phyloP scores from a whole-genome alignment of 2,888 invertebrate genomes.

The Exephanes ischioxanthus region DNA sequence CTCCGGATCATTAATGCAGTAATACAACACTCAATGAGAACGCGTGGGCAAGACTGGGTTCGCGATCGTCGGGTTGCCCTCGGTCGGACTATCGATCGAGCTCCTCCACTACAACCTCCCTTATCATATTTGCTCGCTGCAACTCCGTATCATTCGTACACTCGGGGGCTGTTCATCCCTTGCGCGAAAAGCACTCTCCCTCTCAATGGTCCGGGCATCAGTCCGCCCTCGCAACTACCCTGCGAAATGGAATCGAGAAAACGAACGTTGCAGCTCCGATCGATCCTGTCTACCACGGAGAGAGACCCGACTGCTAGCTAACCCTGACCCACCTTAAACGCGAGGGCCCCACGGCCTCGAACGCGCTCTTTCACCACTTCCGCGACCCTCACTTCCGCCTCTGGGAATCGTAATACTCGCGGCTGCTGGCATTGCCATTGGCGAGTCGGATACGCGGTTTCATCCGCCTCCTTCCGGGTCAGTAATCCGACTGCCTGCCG shows the following conservation, averaged over 20 bases:
- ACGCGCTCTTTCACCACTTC: slow-evolving; percentile 45
- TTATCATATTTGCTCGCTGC: slow-evolving; percentile 9
- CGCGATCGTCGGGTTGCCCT: slow-evolving; percentile 51
- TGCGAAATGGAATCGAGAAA: slow-evolving; percentile 24
- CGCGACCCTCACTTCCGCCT: slow-evolving; percentile 9
- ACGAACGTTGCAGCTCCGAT: slow-evolving; percentile 33
- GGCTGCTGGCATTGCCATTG: slow-evolving; percentile 2
- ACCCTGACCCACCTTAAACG: slow-evolving; percentile 77
- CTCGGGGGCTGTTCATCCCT: slow-evolving; percentile 5
- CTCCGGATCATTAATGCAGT: background rate
- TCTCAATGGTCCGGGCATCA: slow-evolving; percentile 21
- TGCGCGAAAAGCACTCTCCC: slow-evolving; percentile 26
- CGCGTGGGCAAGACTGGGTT: slow-evolving; percentile 35
- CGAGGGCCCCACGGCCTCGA: slow-evolving; percentile 47
- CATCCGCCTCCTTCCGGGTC: slow-evolving; percentile 20
- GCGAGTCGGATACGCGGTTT: slow-evolving; percentile 14
- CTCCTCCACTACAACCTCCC: slow-evolving; percentile 49
- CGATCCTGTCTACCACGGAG: slow-evolving; percentile 46
- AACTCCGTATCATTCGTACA: slow-evolving; percentile 26
- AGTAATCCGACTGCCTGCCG: slow-evolving; percentile 20
- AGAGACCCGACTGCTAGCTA: slow-evolving; percentile 74
- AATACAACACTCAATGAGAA: slow-evolving; percentile 13
- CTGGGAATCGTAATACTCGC: slow-evolving; percentile 23
- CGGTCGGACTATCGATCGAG: slow-evolving; percentile 70
- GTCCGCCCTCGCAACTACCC: slow-evolving; percentile 14